A percentile compares a stretch with the other conserved stretches of the same genome.
These are phyloP conservation scores for Sphaerodactylus townsendi DNA, from an alignment of 2,113 vertebrate genomes.

Conservation along the genomic window DNA sequence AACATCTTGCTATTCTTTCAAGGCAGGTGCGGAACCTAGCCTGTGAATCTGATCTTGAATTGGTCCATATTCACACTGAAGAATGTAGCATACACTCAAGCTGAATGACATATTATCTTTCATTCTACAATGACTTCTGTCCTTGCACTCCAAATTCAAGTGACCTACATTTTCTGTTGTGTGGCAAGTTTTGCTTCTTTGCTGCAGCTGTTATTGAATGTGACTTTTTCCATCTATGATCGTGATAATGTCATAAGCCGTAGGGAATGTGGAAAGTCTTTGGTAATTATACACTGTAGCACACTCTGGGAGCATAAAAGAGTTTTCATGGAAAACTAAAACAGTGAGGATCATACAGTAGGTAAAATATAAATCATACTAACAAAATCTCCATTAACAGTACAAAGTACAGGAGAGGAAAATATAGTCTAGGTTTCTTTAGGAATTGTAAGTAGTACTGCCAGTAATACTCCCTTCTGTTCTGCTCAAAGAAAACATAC, in stretches of 20 bases:
- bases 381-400: not conserved
- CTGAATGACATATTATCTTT: not conserved
- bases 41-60: too few species aligned
- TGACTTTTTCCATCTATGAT: slow-evolving; percentile 1
- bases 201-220: not conserved
- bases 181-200: not conserved
- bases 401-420: not conserved
- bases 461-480: not conserved
- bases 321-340: not conserved
- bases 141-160: not conserved
- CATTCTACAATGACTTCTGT: not conserved
- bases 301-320: fast-evolving
- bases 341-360: not conserved
- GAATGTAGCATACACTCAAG: not conserved
- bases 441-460: not conserved
- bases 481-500: not conserved
- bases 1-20: too few species aligned
- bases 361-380: not conserved
- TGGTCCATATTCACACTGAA: too few species aligned
- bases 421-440: not conserved
- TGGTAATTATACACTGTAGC: not conserved
- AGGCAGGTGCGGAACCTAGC: too few species aligned
- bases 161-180: not conserved
- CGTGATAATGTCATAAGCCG: not conserved
- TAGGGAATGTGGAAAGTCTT: not conserved